A percentile compares a stretch with the other conserved stretches of the same genome.
phyloP scores from a whole-genome alignment of 92 coral and sea anemone genomes.

The Ricordea florida region DNA sequence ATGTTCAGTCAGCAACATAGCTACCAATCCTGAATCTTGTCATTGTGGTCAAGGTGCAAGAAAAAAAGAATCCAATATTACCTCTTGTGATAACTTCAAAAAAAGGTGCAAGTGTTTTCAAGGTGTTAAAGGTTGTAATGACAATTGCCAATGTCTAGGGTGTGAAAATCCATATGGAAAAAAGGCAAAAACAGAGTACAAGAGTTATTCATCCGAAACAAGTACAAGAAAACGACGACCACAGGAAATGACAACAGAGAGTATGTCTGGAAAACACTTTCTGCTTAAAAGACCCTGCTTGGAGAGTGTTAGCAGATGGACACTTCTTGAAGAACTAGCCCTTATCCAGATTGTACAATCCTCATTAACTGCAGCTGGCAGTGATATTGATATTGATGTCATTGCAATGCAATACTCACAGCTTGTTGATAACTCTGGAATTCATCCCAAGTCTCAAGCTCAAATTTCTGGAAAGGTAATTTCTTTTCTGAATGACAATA shows the following conservation, averaged over 20 bases:
- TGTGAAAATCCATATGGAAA: constrained; percentile 55
- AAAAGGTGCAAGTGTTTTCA: constrained; percentile 64
- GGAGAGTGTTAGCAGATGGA: constrained; percentile 16
- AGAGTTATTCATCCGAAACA: neutral
- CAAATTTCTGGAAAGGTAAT: constrained; percentile 25
- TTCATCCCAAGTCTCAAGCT: neutral
- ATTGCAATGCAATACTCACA: no score
- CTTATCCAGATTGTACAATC: constrained; percentile 34
- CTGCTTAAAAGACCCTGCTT: neutral
- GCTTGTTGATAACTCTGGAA: constrained; percentile 16
- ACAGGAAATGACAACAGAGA: constrained; percentile 22
- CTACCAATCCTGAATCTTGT: constrained; percentile 11
- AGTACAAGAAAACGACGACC: constrained; percentile 35
- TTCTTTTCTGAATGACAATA: constrained; percentile 36
- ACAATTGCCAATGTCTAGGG: constrained; percentile 34
- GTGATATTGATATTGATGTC: constrained; percentile 31
- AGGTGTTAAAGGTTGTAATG: constrained; percentile 34
- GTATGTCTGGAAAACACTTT: constrained; percentile 32
- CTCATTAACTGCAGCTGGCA: neutral
- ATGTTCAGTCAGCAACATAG: neutral
- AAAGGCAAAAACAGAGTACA: neutral
- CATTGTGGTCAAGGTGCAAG: constrained; percentile 61
- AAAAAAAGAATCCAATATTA: constrained; percentile 30
- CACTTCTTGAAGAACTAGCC: constrained; percentile 42
- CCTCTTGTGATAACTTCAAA: constrained; percentile 45